Conservation (phyloP, 2,113 vertebrate genomes). For the Hippocampus abdominalis region DNA sequence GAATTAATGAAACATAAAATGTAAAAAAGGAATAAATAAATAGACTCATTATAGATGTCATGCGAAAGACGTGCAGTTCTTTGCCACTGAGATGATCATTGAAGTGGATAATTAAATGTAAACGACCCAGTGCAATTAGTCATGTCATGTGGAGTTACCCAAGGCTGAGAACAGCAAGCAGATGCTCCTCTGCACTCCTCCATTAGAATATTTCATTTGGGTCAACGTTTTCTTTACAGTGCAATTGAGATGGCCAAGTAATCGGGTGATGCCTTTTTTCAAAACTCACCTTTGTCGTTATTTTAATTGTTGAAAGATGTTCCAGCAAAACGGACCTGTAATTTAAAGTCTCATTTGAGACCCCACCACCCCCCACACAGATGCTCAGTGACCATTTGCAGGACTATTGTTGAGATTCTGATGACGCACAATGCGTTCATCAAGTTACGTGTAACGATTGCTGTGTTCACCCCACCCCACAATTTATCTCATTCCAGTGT, state of each 20-base stretch:
- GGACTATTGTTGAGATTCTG: background rate
- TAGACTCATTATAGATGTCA: conserved; percentile 18
- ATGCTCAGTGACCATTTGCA: conserved; percentile 26
- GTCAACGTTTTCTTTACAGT: conserved; percentile 67
- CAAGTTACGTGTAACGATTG: background rate
- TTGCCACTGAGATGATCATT: conserved; percentile 55
- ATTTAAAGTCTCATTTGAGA: conserved; percentile 27
- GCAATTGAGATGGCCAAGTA: conserved; percentile 64
- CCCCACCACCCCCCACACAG: conserved; percentile 20
- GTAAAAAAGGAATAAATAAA: too few relatives aligned
- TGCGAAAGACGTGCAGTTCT: conserved; percentile 29
- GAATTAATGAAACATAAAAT: conserved; percentile 11
- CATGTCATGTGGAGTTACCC: conserved; percentile 71
- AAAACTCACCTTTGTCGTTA: conserved; percentile 41
- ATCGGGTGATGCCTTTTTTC: conserved; percentile 45
- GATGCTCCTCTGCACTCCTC: conserved; percentile 76
- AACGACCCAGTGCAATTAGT: conserved; percentile 75
- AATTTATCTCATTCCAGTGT: background rate
- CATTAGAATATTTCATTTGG: conserved; percentile 67
- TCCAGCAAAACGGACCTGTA: conserved; percentile 35
- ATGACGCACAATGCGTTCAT: background rate
- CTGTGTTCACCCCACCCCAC: background rate
- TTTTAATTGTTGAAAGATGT: conserved; percentile 45
- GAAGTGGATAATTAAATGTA: conserved; percentile 77
- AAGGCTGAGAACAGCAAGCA: conserved; percentile 69